Conservation (phyloP, 2,888 invertebrate species). For the Polyploca ridens region DNA sequence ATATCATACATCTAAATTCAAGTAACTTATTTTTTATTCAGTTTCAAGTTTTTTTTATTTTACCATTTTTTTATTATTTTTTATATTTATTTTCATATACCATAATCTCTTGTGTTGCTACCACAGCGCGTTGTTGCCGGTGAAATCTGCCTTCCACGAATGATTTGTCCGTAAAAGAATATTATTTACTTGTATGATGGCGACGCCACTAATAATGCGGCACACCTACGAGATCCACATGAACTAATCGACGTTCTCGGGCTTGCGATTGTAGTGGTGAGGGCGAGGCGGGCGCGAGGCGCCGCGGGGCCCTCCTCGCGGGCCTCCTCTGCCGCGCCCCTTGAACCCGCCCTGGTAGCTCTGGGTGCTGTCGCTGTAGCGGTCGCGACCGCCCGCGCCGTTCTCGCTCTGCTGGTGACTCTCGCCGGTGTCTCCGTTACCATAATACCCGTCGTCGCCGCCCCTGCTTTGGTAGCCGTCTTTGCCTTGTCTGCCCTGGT, state of each 20-base stretch:
- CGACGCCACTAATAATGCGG: slow-evolving; percentile 40
- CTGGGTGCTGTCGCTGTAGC: slow-evolving; percentile 76
- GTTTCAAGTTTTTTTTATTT: slow-evolving; percentile 82
- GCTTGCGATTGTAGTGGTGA: slow-evolving; percentile 69
- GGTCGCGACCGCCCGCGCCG: slow-evolving; percentile 69
- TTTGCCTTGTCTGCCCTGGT: slow-evolving; percentile 65
- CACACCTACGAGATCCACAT: slow-evolving; percentile 36
- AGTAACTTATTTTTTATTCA: slow-evolving; percentile 83
- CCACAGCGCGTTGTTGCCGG: slow-evolving; percentile 87
- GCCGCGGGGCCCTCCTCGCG: slow-evolving; percentile 59
- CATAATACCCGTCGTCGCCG: slow-evolving; percentile 66
- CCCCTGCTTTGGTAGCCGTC: slow-evolving; percentile 60
- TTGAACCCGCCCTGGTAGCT: slow-evolving; percentile 84
- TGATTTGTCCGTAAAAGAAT: slow-evolving; percentile 73
- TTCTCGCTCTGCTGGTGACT: slow-evolving; percentile 77
- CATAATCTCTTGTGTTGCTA: slow-evolving; percentile 85
- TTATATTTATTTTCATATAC: slow-evolving; percentile 75
- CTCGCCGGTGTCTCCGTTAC: slow-evolving; percentile 72
- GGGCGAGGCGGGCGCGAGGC: slow-evolving; percentile 55
- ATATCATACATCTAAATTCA: slow-evolving; percentile 84
- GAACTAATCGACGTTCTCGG: slow-evolving; percentile 66
- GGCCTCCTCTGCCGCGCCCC: slow-evolving; percentile 79
- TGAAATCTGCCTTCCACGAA: slow-evolving; percentile 89
- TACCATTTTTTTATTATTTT: slow-evolving; percentile 82
- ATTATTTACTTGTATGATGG: slow-evolving; percentile 37